These are phyloP conservation scores for Nephila pilipes DNA, from an alignment of 1,140 invertebrate species.

Conservation along the genomic window DNA sequence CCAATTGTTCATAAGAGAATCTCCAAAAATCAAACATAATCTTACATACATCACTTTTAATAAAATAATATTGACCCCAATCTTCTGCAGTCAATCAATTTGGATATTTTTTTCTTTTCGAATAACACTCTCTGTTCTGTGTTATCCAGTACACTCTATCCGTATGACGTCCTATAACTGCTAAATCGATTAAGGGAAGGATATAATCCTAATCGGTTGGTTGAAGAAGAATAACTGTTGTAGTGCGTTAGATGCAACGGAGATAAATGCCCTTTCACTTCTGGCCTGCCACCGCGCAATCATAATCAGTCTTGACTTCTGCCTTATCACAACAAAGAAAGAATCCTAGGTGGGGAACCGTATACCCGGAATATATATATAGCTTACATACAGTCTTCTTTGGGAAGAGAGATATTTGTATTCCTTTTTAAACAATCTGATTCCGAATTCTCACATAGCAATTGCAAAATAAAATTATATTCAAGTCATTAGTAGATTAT, in stretches of 20 bases:
- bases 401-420: not conserved
- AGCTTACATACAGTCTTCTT: not conserved
- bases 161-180: not conserved
- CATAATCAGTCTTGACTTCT: slow-evolving; percentile 21
- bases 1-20: no score
- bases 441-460: no score
- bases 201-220: not conserved
- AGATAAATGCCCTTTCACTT: not conserved
- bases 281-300: not conserved
- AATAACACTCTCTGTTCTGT: not conserved
- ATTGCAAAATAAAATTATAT: no score
- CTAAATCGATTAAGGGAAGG: not conserved
- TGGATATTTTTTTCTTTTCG: not conserved
- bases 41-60: no score
- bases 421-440: no score
- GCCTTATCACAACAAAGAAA: not conserved
- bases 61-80: no score
- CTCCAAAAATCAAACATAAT: no score
- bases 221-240: not conserved
- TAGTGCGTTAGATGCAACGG: not conserved
- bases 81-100: no score
- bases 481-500: no score
- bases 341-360: not conserved
- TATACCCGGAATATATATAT: not conserved
- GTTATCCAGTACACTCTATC: not conserved